Conservation (phyloP, 2,797 vertebrate genomes). For the Paramormyrops hopkinsi region DNA sequence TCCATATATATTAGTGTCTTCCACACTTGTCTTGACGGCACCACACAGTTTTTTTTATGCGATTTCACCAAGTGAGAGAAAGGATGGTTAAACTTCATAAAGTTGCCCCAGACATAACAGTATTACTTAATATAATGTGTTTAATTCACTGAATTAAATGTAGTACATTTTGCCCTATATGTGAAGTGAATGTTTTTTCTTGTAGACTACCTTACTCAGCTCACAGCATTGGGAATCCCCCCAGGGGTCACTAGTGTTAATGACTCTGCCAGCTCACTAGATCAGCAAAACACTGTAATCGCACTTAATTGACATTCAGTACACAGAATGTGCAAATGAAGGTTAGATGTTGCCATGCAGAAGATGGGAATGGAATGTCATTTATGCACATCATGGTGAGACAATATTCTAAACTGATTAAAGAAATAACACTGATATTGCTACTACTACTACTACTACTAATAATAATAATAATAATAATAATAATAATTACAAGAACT, state of each 20-base stretch:
- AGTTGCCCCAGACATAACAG: neutral
- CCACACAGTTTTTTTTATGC: neutral
- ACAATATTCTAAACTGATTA: neutral
- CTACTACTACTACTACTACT: neutral
- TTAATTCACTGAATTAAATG: neutral
- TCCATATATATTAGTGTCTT: neutral
- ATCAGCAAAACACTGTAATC: constrained; percentile 66
- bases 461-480: neutral
- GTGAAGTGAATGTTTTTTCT: neutral
- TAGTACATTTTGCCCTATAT: neutral
- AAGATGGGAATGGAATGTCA: neutral
- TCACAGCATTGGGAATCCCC: constrained; percentile 9
- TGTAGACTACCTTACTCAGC: neutral
- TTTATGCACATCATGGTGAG: neutral
- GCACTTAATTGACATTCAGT: constrained; percentile 61
- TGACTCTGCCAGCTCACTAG: constrained; percentile 61
- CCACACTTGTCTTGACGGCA: neutral
- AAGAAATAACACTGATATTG: neutral
- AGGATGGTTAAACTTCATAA: neutral
- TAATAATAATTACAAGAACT: neutral
- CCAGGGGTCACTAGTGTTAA: constrained; percentile 66
- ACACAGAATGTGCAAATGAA: neutral
- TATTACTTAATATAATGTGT: neutral
- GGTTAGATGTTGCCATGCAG: neutral
- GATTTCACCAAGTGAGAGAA: neutral